Percentiles rank a stretch among this genome's conserved stretches.
These are phyloP conservation scores for Scaptomyza cyrtandrae DNA, from an alignment of 2,888 invertebrate species.

Conservation along the genomic window DNA sequence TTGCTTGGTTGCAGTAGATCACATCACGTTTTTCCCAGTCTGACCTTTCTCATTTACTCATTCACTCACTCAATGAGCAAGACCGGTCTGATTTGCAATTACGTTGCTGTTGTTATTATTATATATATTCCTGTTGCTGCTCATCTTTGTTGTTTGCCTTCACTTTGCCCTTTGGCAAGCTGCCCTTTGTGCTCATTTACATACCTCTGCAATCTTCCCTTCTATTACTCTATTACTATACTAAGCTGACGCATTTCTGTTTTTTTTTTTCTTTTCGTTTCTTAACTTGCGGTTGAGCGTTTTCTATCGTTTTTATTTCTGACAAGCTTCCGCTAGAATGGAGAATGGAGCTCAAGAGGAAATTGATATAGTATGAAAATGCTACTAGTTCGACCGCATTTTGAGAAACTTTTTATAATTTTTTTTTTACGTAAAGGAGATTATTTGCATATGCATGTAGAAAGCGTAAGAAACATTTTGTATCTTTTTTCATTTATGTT, in stretches of 20 bases:
- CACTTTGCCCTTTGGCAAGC: conserved; percentile 21
- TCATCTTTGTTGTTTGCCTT: conserved; percentile 30
- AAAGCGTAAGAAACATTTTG: not conserved
- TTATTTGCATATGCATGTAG: not conserved
- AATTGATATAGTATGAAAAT: conserved; percentile 10
- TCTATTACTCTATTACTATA: not conserved
- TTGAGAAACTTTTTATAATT: not conserved
- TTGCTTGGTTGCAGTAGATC: conserved; percentile 49
- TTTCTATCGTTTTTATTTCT: not conserved
- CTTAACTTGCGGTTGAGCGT: not conserved
- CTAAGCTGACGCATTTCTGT: conserved; percentile 23
- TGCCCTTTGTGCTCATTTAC: conserved; percentile 27
- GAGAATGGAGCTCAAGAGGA: conserved; percentile 3
- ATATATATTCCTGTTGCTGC: conserved; percentile 8
- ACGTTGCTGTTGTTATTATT: conserved; percentile 6
- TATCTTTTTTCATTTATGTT: not conserved
- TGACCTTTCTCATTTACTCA: conserved; percentile 49
- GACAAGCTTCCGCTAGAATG: conserved; percentile 4
- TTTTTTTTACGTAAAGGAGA: not conserved
- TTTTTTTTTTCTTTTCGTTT: not conserved
- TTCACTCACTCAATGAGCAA: not conserved
- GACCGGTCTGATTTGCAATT: conserved; percentile 37
- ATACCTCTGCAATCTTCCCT: conserved; percentile 9
- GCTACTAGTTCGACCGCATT: not conserved
- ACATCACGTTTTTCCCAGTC: conserved; percentile 69